phyloP scores from a whole-genome alignment of 2,888 invertebrate species.

The Anoncus sp. region DNA sequence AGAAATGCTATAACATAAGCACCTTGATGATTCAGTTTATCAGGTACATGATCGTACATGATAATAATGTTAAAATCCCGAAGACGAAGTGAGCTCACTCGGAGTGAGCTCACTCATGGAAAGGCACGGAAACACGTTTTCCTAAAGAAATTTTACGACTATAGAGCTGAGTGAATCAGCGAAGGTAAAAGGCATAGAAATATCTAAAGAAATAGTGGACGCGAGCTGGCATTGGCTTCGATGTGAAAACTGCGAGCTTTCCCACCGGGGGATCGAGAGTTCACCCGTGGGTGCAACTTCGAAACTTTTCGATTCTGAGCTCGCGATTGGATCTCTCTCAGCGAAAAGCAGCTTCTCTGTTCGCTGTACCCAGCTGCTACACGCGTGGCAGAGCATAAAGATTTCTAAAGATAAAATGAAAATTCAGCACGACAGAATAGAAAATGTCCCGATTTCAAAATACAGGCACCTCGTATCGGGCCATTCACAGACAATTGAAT shows the following conservation, averaged over 20 bases:
- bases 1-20: slow-evolving; percentile 54
- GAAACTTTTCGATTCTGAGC: slow-evolving; percentile 18
- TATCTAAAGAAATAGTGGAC: neutral
- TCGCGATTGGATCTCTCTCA: slow-evolving; percentile 1
- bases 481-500: slow-evolving; percentile 34
- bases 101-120: slow-evolving; percentile 56
- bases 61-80: slow-evolving; percentile 75
- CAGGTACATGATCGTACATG: slow-evolving; percentile 74
- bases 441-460: slow-evolving; percentile 19
- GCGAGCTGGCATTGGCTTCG: slow-evolving; percentile 7
- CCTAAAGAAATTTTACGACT: slow-evolving; percentile 12
- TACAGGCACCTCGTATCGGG: neutral
- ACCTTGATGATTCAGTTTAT: slow-evolving; percentile 76
- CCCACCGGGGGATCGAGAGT: slow-evolving; percentile 38
- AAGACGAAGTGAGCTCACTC: slow-evolving; percentile 71
- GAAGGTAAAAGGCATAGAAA: neutral
- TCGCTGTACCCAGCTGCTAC: neutral
- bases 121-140: slow-evolving; percentile 9
- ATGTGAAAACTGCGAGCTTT: slow-evolving; percentile 21
- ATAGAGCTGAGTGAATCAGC: neutral
- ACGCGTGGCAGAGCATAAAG: neutral
- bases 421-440: slow-evolving; percentile 20
- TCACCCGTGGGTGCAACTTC: neutral
- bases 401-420: slow-evolving; percentile 18
- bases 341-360: neutral